Evolutionary conservation across 2,113 vertebrate genomes (phyloP).

Genomic region (Osmerus eperlanus): DNA sequence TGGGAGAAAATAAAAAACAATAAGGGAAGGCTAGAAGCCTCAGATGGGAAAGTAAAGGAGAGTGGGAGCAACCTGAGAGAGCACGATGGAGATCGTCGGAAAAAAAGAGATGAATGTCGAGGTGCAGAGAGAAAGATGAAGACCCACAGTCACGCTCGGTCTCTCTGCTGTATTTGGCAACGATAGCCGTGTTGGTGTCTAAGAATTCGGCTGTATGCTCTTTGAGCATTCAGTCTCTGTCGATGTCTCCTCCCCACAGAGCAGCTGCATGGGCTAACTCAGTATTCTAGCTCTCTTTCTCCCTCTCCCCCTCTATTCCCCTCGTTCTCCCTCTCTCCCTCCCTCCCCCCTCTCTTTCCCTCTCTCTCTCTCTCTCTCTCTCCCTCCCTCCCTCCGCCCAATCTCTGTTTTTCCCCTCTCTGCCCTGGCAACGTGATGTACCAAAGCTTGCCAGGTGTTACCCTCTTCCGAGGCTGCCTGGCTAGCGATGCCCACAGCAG

Average conservation of each 20-base stretch:
- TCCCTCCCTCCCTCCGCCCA: slow-evolving; percentile 12
- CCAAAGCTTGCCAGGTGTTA: slow-evolving; percentile 24
- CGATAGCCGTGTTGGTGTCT: too few relatives aligned
- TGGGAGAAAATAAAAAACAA: not conserved
- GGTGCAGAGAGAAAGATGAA: not conserved
- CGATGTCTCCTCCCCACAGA: too few relatives aligned
- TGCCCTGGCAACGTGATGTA: slow-evolving; percentile 23
- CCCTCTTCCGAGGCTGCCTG: slow-evolving; percentile 29
- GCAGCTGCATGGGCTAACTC: too few relatives aligned
- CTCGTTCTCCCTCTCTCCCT: not conserved
- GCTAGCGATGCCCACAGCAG: slow-evolving; percentile 15
- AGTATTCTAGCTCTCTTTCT: slow-evolving; percentile 16
- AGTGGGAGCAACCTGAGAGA: not conserved
- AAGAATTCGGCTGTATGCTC: not conserved
- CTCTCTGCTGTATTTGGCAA: too few relatives aligned
- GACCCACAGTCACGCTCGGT: too few relatives aligned
- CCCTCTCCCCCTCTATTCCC: slow-evolving; percentile 16
- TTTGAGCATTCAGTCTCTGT: not conserved
- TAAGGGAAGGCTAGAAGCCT: not conserved
- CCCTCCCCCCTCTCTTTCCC: not conserved
- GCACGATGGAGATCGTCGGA: not conserved
- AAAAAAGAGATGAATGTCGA: slow-evolving; percentile 5
- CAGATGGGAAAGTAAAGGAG: not conserved
- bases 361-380: slow-evolving; percentile 10
- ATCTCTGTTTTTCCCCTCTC: not conserved